Conservation (phyloP, 2,888 invertebrate species). For the Yponomeuta plumbellus region DNA sequence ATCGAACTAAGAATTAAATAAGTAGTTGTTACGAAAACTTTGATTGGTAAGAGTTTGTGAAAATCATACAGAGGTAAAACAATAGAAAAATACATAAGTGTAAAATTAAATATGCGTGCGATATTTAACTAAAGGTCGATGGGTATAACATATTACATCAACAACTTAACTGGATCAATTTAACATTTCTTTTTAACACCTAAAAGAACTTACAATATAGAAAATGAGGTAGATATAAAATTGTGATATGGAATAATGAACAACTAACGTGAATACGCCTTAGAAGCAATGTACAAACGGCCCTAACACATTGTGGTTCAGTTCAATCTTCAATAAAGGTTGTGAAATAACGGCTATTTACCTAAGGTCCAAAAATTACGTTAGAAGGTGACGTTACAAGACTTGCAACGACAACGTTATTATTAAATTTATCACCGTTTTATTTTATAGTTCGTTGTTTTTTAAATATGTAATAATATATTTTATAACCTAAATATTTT, state of each 20-base stretch:
- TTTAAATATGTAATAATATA: too few relatives aligned
- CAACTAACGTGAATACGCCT: constrained; percentile 32
- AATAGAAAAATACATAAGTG: constrained; percentile 45
- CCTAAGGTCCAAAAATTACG: too few relatives aligned
- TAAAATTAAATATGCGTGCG: constrained; percentile 37
- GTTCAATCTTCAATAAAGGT: too few relatives aligned
- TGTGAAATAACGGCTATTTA: too few relatives aligned
- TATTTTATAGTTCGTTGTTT: too few relatives aligned
- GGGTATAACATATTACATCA: constrained; percentile 35
- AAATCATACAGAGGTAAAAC: constrained; percentile 24
- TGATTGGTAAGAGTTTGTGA: constrained; percentile 7
- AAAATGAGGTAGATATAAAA: constrained; percentile 72
- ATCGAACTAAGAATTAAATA: not conserved
- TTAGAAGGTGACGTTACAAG: too few relatives aligned
- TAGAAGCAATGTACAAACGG: constrained; percentile 17
- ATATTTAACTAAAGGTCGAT: constrained; percentile 35
- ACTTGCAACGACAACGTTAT: too few relatives aligned
- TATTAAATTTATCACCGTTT: too few relatives aligned
- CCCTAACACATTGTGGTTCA: too few relatives aligned
- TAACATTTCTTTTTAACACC: constrained; percentile 49
- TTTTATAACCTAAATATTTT: too few relatives aligned
- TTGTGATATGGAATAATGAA: constrained; percentile 70
- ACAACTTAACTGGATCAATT: constrained; percentile 29
- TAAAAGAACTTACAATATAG: constrained; percentile 67
- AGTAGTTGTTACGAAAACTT: not conserved